Evolutionary conservation across 2,113 vertebrate genomes (phyloP).

Genomic region (Onychostruthus taczanowskii): DNA sequence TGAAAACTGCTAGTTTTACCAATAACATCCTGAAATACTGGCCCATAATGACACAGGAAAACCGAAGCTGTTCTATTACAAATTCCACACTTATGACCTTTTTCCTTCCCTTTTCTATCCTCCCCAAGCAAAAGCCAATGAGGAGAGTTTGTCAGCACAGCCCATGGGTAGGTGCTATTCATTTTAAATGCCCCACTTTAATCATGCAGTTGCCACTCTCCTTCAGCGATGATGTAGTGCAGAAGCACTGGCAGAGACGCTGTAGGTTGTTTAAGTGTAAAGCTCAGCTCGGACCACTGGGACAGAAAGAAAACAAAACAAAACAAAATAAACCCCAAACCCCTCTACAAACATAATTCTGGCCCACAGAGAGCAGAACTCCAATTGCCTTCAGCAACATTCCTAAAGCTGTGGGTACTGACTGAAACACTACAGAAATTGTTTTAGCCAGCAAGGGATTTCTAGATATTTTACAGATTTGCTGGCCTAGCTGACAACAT

Average conservation of each 20-base stretch:
- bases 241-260: conserved; percentile 58
- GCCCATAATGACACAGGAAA: conserved; percentile 34
- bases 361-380: conserved; percentile 41
- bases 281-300: conserved; percentile 64
- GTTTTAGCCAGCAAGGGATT: conserved; percentile 69
- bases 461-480: conserved; percentile 78
- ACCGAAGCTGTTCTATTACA: conserved; percentile 24
- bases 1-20: conserved; percentile 60
- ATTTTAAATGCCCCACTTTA: conserved; percentile 72
- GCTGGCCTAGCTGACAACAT: conserved; percentile 74
- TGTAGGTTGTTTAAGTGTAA: conserved; percentile 64
- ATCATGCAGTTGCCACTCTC: conserved; percentile 74
- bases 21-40: not conserved
- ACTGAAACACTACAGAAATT: conserved; percentile 71
- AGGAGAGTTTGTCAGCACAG: conserved; percentile 34
- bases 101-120: not conserved
- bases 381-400: conserved; percentile 60
- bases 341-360: conserved; percentile 8
- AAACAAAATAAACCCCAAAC: conserved; percentile 24
- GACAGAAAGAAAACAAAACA: conserved; percentile 32
- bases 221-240: conserved; percentile 73
- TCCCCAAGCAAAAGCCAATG: not conserved
- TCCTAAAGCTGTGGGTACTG: conserved; percentile 54
- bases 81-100: not conserved
- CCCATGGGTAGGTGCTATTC: conserved; percentile 60